Evolutionary conservation across 2,797 vertebrate genomes (phyloP), one percentile per base, ranked within the genome.

Genomic region (Spatula clypeata): DNA sequence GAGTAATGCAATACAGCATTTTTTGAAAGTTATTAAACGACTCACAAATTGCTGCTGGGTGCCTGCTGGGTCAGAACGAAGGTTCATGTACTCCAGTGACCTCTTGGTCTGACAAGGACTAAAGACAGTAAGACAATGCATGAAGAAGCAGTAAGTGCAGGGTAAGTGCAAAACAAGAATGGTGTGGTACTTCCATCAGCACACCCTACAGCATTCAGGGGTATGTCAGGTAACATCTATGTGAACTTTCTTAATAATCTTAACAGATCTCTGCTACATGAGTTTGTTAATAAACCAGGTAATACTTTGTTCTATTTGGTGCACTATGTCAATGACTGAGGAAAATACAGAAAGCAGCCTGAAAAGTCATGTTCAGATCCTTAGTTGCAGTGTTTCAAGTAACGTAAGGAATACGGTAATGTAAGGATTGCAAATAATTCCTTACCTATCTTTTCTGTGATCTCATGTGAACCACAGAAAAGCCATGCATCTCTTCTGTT

Each of bases 161-260:
- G 81, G 2, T 38, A 57, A 93, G n/a, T 66, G 18, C 29, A 58
- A 29, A 84, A n/a, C 1, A 74, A 45, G 65, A 70, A 29, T 11
- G 29, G 29, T 13, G 13, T 51, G 55, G 51, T 84, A 21, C 29
- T 70, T 89, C 55, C 62, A 27, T 87, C 34, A 32, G 74, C 47
- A 18, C 21, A 55, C 17, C 9, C 34, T 64, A 6, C 38, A 53
- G 3, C 21, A 18, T 44, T 66, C 71, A 57, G 24, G 40, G 55
- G 36, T 79, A 19, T 73, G 42, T 84, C 47, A 44, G 21, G n/a
- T 83, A 92, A 2, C 15, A 11, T 36, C 29, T 88, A 0, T 60
- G 53, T 85, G 74, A 85, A 91, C 42, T 94, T 89, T 31, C 47
- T 26, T 82, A 79, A 73, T 62, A 54, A 47, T 87, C 55, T 55